Evolutionary conservation across 2,888 invertebrate genomes (phyloP), one percentile per base, ranked within the genome.

Genomic region (Hirtodrosophila duncani): DNA sequence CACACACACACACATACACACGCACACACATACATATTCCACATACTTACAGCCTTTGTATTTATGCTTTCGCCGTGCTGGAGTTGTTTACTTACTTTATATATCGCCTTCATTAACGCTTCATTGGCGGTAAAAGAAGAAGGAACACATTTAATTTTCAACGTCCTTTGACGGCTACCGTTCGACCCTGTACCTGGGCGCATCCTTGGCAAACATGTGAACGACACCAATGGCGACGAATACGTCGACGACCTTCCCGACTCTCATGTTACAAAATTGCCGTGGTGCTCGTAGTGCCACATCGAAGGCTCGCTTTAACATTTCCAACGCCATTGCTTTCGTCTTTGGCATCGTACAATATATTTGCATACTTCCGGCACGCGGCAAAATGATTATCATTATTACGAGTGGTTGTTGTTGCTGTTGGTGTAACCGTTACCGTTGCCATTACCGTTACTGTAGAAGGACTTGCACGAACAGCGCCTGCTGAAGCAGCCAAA

Each of bases 341-440:
- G 36, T 41, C 46, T 18, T 55, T 66, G 43, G 34, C 33, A 49
- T 51, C 71, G 64, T 72, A 55, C 44, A 45, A 50, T 71, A 71
- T 82, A 82, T 77, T 77, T 77, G 82, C 75, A 77, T 81, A 77
- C 81, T 77, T 77, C 75, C 82, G 69, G 66, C 52, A 52, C 77
- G 67, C 81, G 74, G 79, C 81, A 56, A 81, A 81, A 71, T 71
- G 71, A 71, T 71, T 79, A 71, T 81, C 71, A 71, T 71, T 71
- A 71, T 71, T 71, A 81, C n/a, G n/a, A n/a, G n/a, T n/a, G n/a
- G n/a, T 71, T 81, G 74, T 66, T 74, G 71, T 52, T 66, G 71
- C 69, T 71, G 81, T 74, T 81, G 70, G 69, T 50, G 63, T 65
- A 56, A 77, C 81, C 80, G 81, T 78, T 80, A 82, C 81, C 69